These are phyloP conservation scores for Saccostrea cuccullata DNA, from an alignment of 1,140 invertebrate genomes.

Conservation along the genomic window DNA sequence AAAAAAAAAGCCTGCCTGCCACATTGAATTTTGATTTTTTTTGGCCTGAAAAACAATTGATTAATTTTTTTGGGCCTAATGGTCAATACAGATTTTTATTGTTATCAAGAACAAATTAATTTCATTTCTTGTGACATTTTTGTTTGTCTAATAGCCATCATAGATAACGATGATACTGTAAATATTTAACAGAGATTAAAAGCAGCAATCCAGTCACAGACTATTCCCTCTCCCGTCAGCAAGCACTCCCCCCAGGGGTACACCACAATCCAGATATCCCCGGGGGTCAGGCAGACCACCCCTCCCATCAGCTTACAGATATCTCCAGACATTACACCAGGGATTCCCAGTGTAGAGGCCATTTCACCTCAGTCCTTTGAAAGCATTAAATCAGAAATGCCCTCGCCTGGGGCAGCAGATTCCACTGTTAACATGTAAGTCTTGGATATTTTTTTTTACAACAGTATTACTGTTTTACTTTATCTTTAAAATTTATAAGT, in stretches of 20 bases:
- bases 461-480: no score
- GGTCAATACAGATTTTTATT: no score
- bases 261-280: constrained; percentile 49
- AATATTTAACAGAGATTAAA: constrained; percentile 70
- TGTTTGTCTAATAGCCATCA: no score
- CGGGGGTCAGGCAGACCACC: constrained; percentile 8
- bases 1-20: no score
- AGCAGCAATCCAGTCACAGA: constrained; percentile 67
- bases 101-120: no score
- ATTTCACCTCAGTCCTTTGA: constrained; percentile 57
- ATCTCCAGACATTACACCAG: constrained; percentile 33
- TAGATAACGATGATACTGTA: not conserved
- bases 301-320: constrained; percentile 40
- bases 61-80: no score
- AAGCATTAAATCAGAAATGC: constrained; percentile 55
- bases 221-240: constrained; percentile 55
- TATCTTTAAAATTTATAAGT: no score
- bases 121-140: no score
- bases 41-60: no score
- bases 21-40: no score
- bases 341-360: constrained; percentile 4
- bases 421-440: constrained; percentile 43
- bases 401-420: constrained; percentile 62
- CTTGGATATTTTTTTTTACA: not conserved
- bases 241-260: constrained; percentile 44